Evolutionary conservation across 2,113 vertebrate genomes (phyloP).

Genomic region (Cebus imitator): DNA sequence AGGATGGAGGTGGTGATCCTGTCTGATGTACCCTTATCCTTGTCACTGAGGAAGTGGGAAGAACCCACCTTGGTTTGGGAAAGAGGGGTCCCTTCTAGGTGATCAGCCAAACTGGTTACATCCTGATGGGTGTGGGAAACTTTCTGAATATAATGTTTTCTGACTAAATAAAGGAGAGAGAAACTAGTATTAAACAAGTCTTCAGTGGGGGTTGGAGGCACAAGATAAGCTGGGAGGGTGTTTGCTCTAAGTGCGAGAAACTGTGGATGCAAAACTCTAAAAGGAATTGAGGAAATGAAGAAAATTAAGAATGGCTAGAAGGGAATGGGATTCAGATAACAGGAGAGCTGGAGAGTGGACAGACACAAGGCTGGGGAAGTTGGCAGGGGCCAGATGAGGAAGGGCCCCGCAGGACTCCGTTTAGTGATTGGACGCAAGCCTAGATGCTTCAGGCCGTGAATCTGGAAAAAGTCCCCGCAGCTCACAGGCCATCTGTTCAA

Average conservation of each 20-base stretch:
- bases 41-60: neutral
- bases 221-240: neutral
- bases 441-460: neutral
- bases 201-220: neutral
- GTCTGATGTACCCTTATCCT: neutral
- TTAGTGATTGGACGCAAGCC: neutral
- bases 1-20: neutral
- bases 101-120: neutral
- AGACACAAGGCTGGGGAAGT: neutral
- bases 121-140: neutral
- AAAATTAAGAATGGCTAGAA: neutral
- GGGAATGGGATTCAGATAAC: neutral
- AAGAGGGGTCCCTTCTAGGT: neutral
- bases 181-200: neutral
- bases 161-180: neutral
- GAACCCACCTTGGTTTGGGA: neutral
- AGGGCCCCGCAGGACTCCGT: neutral
- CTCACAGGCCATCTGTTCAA: slow-evolving; percentile 28
- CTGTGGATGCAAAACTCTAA: neutral
- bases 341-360: neutral
- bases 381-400: neutral
- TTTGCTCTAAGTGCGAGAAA: neutral
- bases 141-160: slow-evolving; percentile 10
- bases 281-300: neutral
- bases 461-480: neutral